Evolutionary conservation across 2,888 invertebrate species (phyloP).

Genomic region (Phyllotreta striolata): DNA sequence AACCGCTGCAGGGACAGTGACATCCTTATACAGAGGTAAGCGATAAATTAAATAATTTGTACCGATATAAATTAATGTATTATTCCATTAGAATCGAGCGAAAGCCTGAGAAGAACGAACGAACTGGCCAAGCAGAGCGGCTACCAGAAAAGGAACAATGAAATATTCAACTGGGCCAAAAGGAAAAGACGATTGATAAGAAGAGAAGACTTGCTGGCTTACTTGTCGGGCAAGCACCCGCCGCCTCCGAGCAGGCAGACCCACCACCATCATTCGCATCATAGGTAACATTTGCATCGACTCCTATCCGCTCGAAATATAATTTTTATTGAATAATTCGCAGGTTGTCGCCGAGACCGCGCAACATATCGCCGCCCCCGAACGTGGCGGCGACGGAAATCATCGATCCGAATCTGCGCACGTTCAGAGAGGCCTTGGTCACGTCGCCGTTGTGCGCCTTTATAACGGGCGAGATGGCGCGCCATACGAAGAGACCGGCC

Average conservation of each 20-base stretch:
- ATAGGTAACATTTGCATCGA: slow-evolving; percentile 49
- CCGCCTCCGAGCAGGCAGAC: slow-evolving; percentile 65
- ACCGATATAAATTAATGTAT: not conserved
- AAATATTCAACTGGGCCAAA: slow-evolving; percentile 80
- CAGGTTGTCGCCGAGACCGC: slow-evolving; percentile 56
- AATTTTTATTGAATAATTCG: slow-evolving; percentile 9
- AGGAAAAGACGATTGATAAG: slow-evolving; percentile 74
- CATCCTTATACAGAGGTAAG: slow-evolving; percentile 78
- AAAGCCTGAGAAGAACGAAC: slow-evolving; percentile 72
- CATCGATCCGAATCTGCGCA: slow-evolving; percentile 71
- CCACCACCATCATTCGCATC: slow-evolving; percentile 58
- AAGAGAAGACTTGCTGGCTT: slow-evolving; percentile 78
- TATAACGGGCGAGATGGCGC: slow-evolving; percentile 76
- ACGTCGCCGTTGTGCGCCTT: slow-evolving; percentile 71
- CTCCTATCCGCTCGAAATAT: no score
- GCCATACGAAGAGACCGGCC: slow-evolving; percentile 75
- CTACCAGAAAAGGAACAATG: slow-evolving; percentile 76
- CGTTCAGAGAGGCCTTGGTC: slow-evolving; percentile 78
- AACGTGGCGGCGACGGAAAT: slow-evolving; percentile 52
- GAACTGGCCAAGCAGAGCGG: slow-evolving; percentile 77
- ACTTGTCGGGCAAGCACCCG: slow-evolving; percentile 75
- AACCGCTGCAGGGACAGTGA: slow-evolving; percentile 80
- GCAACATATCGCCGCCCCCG: slow-evolving; percentile 63
- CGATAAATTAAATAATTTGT: not conserved
- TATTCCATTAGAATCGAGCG: slow-evolving; percentile 70